Evolutionary conservation across 2,113 vertebrate species (phyloP).

Genomic region (Rhineura floridana): DNA sequence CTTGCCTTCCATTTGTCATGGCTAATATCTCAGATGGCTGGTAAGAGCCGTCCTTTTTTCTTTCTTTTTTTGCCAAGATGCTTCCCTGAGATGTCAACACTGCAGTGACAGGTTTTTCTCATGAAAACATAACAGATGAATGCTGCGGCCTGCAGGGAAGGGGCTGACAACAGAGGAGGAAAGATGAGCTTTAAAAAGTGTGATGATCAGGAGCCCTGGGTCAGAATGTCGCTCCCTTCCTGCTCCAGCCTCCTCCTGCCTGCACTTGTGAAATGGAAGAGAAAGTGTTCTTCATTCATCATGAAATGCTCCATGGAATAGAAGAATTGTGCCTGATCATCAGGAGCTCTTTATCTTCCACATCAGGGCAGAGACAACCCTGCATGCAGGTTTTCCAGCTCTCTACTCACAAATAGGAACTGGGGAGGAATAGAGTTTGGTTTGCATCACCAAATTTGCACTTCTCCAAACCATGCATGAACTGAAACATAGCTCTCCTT

Average conservation of each 20-base stretch:
- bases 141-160: background rate
- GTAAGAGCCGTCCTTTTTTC: conserved; percentile 3
- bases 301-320: background rate
- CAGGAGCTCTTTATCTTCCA: too few species aligned
- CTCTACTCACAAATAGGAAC: too few species aligned
- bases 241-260: background rate
- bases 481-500: too few species aligned
- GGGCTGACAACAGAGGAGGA: background rate
- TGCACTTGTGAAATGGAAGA: background rate
- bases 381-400: too few species aligned
- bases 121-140: conserved; percentile 4
- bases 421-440: too few species aligned
- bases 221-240: background rate
- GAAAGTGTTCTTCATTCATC: background rate
- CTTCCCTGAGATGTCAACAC: background rate
- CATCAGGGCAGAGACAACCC: too few species aligned
- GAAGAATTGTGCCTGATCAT: background rate
- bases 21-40: background rate
- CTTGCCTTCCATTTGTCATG: conserved; percentile 13
- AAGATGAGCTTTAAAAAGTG: background rate
- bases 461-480: too few species aligned
- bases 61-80: background rate
- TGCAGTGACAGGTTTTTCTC: background rate
- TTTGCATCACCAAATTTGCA: too few species aligned
- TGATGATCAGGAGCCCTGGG: background rate